A percentile compares a stretch with the other conserved stretches of the same genome.
These are phyloP conservation scores for Piprites chloris DNA, from an alignment of 2,113 vertebrate genomes.

Conservation along the genomic window DNA sequence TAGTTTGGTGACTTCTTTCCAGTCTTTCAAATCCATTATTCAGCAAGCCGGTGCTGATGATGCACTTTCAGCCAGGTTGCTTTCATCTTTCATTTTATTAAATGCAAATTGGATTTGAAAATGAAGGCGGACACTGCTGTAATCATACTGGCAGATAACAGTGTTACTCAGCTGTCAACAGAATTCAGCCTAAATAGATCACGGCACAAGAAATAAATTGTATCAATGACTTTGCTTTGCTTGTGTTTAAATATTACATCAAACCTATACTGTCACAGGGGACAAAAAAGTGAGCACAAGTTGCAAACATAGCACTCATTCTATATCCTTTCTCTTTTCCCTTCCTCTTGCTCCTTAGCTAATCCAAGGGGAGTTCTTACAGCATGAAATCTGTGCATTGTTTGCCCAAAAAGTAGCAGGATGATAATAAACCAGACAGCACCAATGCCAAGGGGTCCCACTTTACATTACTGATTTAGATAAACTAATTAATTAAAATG, in stretches of 20 bases:
- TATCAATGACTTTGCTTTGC: constrained; percentile 14
- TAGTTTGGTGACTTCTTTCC: constrained; percentile 47
- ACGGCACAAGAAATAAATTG: constrained; percentile 27
- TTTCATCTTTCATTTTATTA: constrained; percentile 63
- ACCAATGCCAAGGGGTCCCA: not conserved
- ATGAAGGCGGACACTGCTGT: constrained; percentile 48
- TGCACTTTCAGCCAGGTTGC: constrained; percentile 56
- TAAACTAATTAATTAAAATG: not conserved
- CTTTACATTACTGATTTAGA: not conserved
- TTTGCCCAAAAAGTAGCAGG: not conserved
- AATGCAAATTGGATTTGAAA: constrained; percentile 58
- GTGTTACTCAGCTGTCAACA: constrained; percentile 51
- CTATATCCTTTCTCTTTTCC: not conserved
- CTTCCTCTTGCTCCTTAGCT: not conserved
- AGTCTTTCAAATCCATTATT: constrained; percentile 62
- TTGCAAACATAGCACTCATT: constrained; percentile 14
- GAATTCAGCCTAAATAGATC: constrained; percentile 58
- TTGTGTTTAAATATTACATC: constrained; percentile 59
- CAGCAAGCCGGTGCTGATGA: constrained; percentile 43
- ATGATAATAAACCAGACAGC: not conserved
- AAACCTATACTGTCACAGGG: not conserved
- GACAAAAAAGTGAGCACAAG: not conserved
- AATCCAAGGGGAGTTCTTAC: not conserved
- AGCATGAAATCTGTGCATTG: not conserved
- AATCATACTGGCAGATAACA: constrained; percentile 41